phyloP scores from a whole-genome alignment of 2,888 invertebrate species.

The Tethea ocularis region DNA sequence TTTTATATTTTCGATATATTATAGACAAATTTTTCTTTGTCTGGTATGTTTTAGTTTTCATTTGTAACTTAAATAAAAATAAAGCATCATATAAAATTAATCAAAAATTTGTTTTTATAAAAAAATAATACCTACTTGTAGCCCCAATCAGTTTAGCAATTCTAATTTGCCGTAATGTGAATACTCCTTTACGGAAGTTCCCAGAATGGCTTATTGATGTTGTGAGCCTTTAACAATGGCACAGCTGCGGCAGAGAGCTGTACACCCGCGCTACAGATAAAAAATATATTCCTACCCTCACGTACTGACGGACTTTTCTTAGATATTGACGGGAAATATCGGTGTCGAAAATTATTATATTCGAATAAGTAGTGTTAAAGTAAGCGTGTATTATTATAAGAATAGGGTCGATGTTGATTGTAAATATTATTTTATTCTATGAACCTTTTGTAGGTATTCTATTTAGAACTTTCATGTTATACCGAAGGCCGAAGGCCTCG shows the following conservation, averaged over 20 bases:
- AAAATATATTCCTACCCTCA: constrained; percentile 40
- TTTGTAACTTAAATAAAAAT: too few species aligned
- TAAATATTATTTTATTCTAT: not conserved
- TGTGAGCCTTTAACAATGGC: constrained; percentile 62
- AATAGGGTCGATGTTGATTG: not conserved
- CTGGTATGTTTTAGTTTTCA: too few species aligned
- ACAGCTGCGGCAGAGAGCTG: constrained; percentile 54
- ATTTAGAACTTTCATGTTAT: not conserved
- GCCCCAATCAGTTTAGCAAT: not conserved
- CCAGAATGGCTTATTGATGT: constrained; percentile 76
- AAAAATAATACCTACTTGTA: not conserved
- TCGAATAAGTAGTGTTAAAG: constrained; percentile 20
- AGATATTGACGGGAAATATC: constrained; percentile 23
- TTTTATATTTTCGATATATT: too few species aligned
- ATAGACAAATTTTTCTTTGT: too few species aligned
- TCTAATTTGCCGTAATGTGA: constrained; percentile 25
- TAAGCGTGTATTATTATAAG: constrained; percentile 2
- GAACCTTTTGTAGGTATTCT: too few species aligned
- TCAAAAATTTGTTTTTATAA: not conserved
- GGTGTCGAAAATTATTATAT: constrained; percentile 17
- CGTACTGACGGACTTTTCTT: constrained; percentile 33
- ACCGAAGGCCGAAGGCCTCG: too few species aligned
- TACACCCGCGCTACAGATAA: constrained; percentile 31
- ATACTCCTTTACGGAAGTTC: constrained; percentile 50
- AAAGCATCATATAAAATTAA: not conserved